Evolutionary conservation across 53 echinoderm and acorn worm genomes (phyloP), one percentile per base, ranked within the genome.

Genomic region (Apostichopus leukothele): DNA sequence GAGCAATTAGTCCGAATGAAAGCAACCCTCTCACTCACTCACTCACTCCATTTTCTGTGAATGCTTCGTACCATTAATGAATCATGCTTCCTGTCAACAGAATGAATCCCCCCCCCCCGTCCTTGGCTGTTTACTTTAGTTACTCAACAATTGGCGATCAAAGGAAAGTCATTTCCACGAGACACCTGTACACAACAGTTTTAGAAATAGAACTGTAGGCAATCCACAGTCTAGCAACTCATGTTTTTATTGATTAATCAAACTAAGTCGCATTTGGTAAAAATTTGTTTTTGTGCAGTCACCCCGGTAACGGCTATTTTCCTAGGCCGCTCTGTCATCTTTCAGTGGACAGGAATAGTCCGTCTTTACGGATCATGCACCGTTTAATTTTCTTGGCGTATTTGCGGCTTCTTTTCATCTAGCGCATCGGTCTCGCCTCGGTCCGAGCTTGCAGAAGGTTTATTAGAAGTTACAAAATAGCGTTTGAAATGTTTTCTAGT

Each of bases 231-330:
- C 79, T 79, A n/a, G 51, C 79, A 79, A 27, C 79, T 5, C 79
- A 51, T 79, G 79, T 79, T n/a, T 79, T 79, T 18, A 79, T 79
- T 79, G 79, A 79, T 79, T 79, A 53, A 27, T 53, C 53, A 51
- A 79, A 79, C 19, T 79, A 50, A 14, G 53, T 51, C 50, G 53
- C 9, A 53, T 51, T 79, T 79, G 18, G 54, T 51, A 50, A 53
- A 51, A 79, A 51, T 51, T 79, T 79, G 51, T 79, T 51, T 39
- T 79, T 12, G 9, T 39, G n/a, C 53, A 53, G 79, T 79, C 18
- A 54, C 79, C 9, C 10, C 18, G 79, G 53, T 8, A 13, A 13
- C n/a, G 9, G 53, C 16, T 16, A 3, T 11, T 79, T 79, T 79
- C 53, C 52, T 27, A 52, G 53, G 51, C 19, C 19, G 53, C 10